phyloP scores from a whole-genome alignment of 2,888 invertebrate genomes.

The Branchipolynoe longqiensis region DNA sequence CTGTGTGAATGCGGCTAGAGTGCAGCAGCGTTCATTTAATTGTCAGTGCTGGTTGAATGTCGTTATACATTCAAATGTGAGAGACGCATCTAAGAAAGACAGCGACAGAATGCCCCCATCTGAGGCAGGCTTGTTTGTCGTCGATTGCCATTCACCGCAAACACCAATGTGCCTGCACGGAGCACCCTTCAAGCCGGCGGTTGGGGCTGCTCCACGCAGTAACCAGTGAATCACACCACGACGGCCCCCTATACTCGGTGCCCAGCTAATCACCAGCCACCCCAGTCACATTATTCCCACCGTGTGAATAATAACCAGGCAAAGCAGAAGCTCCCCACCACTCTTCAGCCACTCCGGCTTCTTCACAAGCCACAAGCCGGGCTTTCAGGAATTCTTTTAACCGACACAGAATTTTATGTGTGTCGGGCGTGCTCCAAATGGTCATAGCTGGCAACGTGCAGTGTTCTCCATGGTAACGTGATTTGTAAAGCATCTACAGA shows the following conservation, averaged over 20 bases:
- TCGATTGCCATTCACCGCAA: too few relatives aligned
- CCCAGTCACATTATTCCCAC: neutral
- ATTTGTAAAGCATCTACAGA: constrained; percentile 6
- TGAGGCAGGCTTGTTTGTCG: constrained; percentile 4
- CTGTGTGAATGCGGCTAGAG: too few relatives aligned
- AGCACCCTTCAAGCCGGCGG: too few relatives aligned
- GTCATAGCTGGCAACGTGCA: neutral
- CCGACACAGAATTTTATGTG: constrained; percentile 13
- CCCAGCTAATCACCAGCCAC: neutral
- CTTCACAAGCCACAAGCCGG: too few relatives aligned
- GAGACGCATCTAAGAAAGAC: neutral
- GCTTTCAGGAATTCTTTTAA: too few relatives aligned
- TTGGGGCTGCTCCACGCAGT: too few relatives aligned
- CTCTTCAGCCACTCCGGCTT: neutral
- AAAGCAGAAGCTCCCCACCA: constrained; percentile 15
- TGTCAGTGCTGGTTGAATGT: neutral
- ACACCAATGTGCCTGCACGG: too few relatives aligned
- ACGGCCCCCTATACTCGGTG: neutral
- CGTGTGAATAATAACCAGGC: constrained; percentile 36
- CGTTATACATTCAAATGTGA: neutral
- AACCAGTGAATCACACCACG: neutral
- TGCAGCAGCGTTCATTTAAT: neutral
- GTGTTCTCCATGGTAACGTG: constrained; percentile 9
- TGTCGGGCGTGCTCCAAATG: neutral
- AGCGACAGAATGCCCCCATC: constrained; percentile 9